Conservation (phyloP, 2,113 vertebrate genomes). For the Platysternon megacephalum region DNA sequence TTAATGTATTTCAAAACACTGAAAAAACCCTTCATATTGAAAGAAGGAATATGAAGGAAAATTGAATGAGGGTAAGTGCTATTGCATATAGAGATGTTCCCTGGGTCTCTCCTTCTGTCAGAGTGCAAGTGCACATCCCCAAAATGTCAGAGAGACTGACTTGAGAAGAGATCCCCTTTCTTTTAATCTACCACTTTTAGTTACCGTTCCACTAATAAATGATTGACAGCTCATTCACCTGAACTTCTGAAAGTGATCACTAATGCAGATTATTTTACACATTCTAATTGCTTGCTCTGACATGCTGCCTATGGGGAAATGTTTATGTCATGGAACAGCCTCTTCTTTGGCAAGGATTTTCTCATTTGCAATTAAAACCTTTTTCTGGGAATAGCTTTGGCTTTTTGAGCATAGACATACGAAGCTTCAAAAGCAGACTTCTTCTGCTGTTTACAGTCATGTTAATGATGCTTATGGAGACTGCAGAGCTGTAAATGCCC, state of each 20-base stretch:
- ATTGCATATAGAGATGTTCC: rapidly evolving
- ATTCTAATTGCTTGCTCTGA: neutral
- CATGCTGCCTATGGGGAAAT: rapidly evolving
- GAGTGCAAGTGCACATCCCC: rapidly evolving
- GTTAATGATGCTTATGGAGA: rapidly evolving
- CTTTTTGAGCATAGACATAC: rapidly evolving
- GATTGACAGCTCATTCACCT: neutral
- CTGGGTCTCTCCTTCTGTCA: neutral
- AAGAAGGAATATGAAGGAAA: neutral
- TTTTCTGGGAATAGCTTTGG: rapidly evolving
- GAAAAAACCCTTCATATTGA: neutral
- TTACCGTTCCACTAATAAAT: neutral
- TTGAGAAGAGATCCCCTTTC: neutral
- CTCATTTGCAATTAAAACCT: neutral
- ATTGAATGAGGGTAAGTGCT: neutral
- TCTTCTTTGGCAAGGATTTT: neutral
- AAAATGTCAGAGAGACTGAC: neutral
- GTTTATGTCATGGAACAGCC: rapidly evolving
- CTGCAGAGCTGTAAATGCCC: neutral
- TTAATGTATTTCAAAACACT: neutral
- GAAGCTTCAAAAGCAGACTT: neutral
- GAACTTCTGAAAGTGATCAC: too few species aligned
- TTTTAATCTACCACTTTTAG: neutral
- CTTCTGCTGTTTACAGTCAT: rapidly evolving
- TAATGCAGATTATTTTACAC: neutral